Evolutionary conservation across 1,140 invertebrate species (phyloP).

Genomic region (Hyposmocoma kahamanoa): DNA sequence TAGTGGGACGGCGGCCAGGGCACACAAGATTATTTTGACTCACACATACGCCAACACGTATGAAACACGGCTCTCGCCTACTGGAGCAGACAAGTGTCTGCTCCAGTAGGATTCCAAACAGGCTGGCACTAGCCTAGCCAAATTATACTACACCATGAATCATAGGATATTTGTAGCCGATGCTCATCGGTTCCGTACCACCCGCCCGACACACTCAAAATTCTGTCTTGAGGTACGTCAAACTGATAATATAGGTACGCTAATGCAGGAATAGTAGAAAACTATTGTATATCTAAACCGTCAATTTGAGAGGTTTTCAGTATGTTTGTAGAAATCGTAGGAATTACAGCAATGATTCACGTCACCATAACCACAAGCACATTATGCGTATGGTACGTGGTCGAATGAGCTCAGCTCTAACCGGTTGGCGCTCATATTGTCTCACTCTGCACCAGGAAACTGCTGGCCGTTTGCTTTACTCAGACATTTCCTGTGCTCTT

Average conservation of each 20-base stretch:
- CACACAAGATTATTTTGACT: constrained; percentile 37
- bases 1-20: constrained; percentile 65
- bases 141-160: too few relatives aligned
- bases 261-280: too few relatives aligned
- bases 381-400: constrained; percentile 18
- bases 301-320: too few relatives aligned
- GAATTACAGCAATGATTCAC: background rate
- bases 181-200: too few relatives aligned
- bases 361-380: constrained; percentile 17
- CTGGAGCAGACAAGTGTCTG: too few relatives aligned
- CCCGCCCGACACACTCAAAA: too few relatives aligned
- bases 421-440: constrained; percentile 61
- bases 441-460: constrained; percentile 58
- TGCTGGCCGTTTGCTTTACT: constrained; percentile 38
- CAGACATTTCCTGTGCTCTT: constrained; percentile 55
- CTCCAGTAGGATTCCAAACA: constrained; percentile 9
- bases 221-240: too few relatives aligned
- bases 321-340: too few relatives aligned
- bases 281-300: too few relatives aligned
- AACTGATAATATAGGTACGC: too few relatives aligned
- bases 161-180: too few relatives aligned
- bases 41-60: constrained; percentile 21
- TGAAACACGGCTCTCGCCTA: constrained; percentile 10
- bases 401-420: constrained; percentile 50
- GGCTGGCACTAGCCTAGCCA: constrained; percentile 1